Evolutionary conservation across 2,797 vertebrate genomes (phyloP).

Genomic region (Ceryle rudis): DNA sequence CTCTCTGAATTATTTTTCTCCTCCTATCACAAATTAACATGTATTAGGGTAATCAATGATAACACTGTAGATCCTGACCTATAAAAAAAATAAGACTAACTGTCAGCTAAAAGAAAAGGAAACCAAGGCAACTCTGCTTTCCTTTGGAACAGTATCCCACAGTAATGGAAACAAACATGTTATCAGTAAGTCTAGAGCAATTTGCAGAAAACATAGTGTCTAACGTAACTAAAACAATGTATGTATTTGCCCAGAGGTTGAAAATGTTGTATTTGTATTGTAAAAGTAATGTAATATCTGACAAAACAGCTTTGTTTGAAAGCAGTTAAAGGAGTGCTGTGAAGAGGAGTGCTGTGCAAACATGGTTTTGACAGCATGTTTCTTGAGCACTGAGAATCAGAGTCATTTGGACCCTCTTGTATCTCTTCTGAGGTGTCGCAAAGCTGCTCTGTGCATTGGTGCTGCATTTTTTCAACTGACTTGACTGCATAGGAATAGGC

Average conservation of each 20-base stretch:
- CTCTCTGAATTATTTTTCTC: not conserved
- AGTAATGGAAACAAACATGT: not conserved
- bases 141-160: not conserved
- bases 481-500: not conserved
- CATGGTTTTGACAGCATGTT: not conserved
- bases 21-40: not conserved
- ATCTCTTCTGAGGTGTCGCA: not conserved
- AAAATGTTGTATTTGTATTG: not conserved
- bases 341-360: not conserved
- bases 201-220: not conserved
- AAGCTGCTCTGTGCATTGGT: not conserved
- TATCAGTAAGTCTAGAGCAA: not conserved
- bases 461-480: not conserved
- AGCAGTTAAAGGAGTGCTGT: not conserved
- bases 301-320: not conserved
- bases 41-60: not conserved
- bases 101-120: not conserved
- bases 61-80: not conserved
- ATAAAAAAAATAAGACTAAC: not conserved
- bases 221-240: not conserved
- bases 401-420: not conserved
- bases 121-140: not conserved
- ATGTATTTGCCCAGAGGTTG: not conserved
- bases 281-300: not conserved
- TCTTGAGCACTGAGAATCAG: not conserved